Evolutionary conservation across 1,140 invertebrate genomes (phyloP), one percentile per base, ranked within the genome.

Genomic region (Drosophila setifemur): DNA sequence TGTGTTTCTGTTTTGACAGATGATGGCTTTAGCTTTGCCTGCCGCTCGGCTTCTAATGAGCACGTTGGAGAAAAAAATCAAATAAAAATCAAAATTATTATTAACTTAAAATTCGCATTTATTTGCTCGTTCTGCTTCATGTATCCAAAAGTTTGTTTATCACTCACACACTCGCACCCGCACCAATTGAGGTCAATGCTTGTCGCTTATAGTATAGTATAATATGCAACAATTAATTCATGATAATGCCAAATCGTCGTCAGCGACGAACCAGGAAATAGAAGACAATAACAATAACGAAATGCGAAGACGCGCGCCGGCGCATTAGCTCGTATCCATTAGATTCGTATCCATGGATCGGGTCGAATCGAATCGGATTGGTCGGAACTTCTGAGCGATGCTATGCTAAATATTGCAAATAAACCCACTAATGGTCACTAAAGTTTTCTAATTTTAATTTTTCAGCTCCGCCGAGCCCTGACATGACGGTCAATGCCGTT

Each of bases 401-500:
- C n/a, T 23, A 70, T 55, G 73, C 74, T 55, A 60, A 86, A 77
- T 64, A 79, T 67, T 85, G 75, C 79, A 75, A 86, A 85, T 83
- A 83, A 73, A 61, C 63, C 57, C 47, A 42, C 71, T 78, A 66
- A 69, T 61, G 69, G 60, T 55, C 44, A 43, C 42, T 44, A 76
- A 68, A 82, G 67, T 67, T 77, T 73, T 78, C 64, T 85, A 79
- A 55, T 61, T 78, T 73, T 66, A 44, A 73, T 55, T 55, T 19
- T 75, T n/a, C n/a, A n/a, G n/a, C n/a, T n/a, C n/a, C n/a, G n/a
- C n/a, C n/a, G 58, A 81, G 57, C 61, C 68, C 40, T 55, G 75
- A 31, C 61, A 88, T 85, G 74, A 72, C 78, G 83, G 83, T 88
- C 83, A 88, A 88, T 88, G 83, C 19, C 85, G 83, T 88, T 88